These are phyloP conservation scores for Meganola albula DNA, from an alignment of 2,888 invertebrate species.

Conservation along the genomic window DNA sequence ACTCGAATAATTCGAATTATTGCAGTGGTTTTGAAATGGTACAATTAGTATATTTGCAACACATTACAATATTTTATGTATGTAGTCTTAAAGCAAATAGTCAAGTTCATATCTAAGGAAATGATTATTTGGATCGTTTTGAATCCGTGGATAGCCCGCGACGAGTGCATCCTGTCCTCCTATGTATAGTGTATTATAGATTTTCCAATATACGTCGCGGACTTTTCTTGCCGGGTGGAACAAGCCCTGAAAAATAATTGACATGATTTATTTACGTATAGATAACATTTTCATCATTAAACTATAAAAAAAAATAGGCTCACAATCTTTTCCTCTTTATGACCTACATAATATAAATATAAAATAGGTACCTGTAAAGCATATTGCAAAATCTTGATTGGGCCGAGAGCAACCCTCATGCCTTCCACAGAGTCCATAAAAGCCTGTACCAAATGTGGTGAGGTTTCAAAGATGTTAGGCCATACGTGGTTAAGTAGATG, in stretches of 20 bases:
- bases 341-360: too few species aligned
- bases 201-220: conserved; percentile 99
- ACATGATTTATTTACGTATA: too few species aligned
- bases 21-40: too few species aligned
- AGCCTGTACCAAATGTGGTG: conserved; percentile 99
- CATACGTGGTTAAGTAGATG: conserved; percentile 99
- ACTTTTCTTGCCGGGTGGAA: conserved; percentile 99
- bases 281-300: too few species aligned
- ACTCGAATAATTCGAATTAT: too few species aligned
- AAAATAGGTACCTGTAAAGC: conserved; percentile 90
- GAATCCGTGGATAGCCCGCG: conserved; percentile 97
- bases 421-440: conserved; percentile 99
- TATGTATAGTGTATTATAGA: conserved; percentile 99
- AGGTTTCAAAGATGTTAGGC: conserved; percentile 99
- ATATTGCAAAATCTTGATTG: conserved; percentile 97
- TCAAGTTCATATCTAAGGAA: conserved; percentile 96
- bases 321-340: too few species aligned
- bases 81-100: conserved; percentile 85
- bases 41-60: too few species aligned
- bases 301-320: too few species aligned
- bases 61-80: conserved; percentile 20
- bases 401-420: conserved; percentile 96
- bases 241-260: conserved; percentile 89
- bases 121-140: conserved; percentile 96
- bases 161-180: conserved; percentile 99